Percentiles rank a stretch among this genome's conserved stretches.
Evolutionary conservation across 1,140 invertebrate genomes (phyloP).

Genomic region (Conopomorpha cramerella): DNA sequence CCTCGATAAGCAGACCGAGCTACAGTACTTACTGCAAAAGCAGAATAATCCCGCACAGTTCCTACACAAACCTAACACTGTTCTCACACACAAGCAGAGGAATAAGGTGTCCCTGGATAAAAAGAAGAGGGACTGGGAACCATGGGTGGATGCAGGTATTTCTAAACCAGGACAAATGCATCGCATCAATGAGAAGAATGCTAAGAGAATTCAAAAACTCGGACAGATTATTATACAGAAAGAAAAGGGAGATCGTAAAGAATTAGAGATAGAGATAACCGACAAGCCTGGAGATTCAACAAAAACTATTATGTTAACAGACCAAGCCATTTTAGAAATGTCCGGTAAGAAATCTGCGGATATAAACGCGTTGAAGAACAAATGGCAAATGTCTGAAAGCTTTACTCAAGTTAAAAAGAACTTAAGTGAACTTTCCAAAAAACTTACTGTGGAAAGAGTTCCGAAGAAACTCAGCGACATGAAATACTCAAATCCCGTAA

Average conservation of each 20-base stretch:
- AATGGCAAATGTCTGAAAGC: conserved; percentile 55
- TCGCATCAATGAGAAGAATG: conserved; percentile 47
- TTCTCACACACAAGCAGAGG: conserved; percentile 42
- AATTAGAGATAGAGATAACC: conserved; percentile 26
- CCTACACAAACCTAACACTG: conserved; percentile 24
- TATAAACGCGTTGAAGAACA: conserved; percentile 50
- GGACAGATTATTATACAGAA: conserved; percentile 44
- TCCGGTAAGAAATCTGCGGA: conserved; percentile 41
- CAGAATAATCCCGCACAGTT: conserved; percentile 52
- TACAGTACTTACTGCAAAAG: conserved; percentile 50
- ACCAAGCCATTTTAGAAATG: conserved; percentile 54
- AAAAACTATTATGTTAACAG: conserved; percentile 45
- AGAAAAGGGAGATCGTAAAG: conserved; percentile 24
- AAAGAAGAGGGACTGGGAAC: too few species aligned
- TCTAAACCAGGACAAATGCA: conserved; percentile 39
- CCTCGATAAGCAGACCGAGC: conserved; percentile 50
- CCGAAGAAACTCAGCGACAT: conserved; percentile 30
- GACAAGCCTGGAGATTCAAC: conserved; percentile 27
- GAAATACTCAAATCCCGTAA: conserved; percentile 52
- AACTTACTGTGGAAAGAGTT: conserved; percentile 31
- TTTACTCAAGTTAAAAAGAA: conserved; percentile 57
- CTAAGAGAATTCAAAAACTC: conserved; percentile 47
- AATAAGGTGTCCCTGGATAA: conserved; percentile 34
- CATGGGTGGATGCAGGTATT: too few species aligned
- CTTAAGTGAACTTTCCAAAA: conserved; percentile 49